These are phyloP conservation scores for Cepaea hortensis DNA, from an alignment of 2,888 invertebrate genomes.

Conservation along the genomic window DNA sequence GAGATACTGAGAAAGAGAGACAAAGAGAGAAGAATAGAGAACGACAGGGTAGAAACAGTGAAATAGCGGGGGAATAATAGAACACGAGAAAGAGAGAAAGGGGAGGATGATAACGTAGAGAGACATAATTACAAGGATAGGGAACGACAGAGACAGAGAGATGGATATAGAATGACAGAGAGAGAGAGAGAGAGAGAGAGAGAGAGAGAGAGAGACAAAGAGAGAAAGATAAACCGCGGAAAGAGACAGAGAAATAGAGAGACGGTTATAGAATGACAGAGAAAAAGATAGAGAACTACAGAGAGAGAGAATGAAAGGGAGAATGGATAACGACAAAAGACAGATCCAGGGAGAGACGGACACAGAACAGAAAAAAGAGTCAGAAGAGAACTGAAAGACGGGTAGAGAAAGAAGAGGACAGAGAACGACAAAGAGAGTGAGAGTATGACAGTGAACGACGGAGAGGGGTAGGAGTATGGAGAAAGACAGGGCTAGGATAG, in stretches of 20 bases:
- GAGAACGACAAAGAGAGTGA: background rate
- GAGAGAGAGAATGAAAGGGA: background rate
- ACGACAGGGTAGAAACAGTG: too few species aligned
- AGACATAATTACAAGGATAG: background rate
- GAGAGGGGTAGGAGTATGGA: background rate
- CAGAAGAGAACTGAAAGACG: background rate
- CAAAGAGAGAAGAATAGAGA: too few species aligned
- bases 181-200: background rate
- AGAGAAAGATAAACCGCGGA: background rate
- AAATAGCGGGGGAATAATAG: too few species aligned
- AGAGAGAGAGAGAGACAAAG: background rate
- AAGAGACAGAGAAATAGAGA: background rate
- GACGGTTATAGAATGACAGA: background rate
- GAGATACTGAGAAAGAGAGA: too few species aligned
- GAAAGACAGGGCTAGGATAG: background rate
- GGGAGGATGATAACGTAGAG: too few species aligned
- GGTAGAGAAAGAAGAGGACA: background rate
- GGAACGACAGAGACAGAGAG: background rate
- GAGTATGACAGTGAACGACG: background rate
- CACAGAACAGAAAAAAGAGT: background rate
- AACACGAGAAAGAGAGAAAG: too few species aligned
- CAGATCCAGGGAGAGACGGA: background rate
- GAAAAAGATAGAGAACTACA: background rate
- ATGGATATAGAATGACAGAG: background rate
- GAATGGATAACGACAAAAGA: background rate